Conservation (phyloP, 2,113 vertebrate species). For the Cephalopterus ornatus region DNA sequence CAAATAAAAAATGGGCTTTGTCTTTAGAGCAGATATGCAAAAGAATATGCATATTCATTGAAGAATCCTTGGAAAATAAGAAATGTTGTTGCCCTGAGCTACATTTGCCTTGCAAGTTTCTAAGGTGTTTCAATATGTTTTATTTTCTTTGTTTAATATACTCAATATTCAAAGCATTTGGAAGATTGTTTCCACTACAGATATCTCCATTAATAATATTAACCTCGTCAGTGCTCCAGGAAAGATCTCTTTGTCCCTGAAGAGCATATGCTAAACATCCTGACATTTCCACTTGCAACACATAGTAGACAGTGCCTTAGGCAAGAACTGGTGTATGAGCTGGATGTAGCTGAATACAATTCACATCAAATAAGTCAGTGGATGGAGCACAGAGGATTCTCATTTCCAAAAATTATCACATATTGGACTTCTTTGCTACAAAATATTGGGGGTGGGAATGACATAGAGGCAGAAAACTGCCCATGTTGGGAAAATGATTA, state of each 20-base stretch:
- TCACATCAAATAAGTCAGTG: neutral
- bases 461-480: neutral
- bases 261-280: conserved; percentile 42
- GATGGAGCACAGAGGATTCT: neutral
- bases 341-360: neutral
- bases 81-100: conserved; percentile 12
- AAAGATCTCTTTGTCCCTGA: conserved; percentile 28
- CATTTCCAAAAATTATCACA: neutral
- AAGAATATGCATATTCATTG: conserved; percentile 22
- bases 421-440: neutral
- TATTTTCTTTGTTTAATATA: conserved; percentile 39
- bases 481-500: neutral
- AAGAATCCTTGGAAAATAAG: conserved; percentile 8
- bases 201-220: conserved; percentile 55
- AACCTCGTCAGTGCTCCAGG: neutral
- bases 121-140: conserved; percentile 14
- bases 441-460: neutral
- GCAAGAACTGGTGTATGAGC: neutral
- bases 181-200: conserved; percentile 15
- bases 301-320: conserved; percentile 23
- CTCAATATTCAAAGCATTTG: conserved; percentile 22
- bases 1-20: neutral
- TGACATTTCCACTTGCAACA: conserved; percentile 34
- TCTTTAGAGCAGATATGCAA: neutral
- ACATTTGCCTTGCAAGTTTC: conserved; percentile 26